A percentile compares a stretch with the other conserved stretches of the same genome.
These are phyloP conservation scores for Noctua fimbriata DNA, from an alignment of 2,888 invertebrate genomes.

Conservation along the genomic window DNA sequence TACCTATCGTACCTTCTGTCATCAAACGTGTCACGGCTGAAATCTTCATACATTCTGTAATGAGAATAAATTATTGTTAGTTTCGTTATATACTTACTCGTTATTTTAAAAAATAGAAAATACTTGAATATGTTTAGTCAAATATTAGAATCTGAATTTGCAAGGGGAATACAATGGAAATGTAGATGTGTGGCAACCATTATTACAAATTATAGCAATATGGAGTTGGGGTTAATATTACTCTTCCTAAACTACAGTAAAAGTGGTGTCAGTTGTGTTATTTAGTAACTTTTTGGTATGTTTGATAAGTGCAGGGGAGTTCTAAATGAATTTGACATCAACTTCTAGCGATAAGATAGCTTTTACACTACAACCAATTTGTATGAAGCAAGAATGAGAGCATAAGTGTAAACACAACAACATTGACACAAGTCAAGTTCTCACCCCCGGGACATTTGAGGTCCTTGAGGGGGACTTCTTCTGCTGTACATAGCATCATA, in stretches of 20 bases:
- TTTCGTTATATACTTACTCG: neutral
- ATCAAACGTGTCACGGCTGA: constrained; percentile 96
- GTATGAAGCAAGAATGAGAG: constrained; percentile 30
- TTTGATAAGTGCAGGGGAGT: neutral
- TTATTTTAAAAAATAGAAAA: neutral
- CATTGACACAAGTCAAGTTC: constrained; percentile 68
- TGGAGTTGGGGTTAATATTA: neutral
- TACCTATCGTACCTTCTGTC: constrained; percentile 92
- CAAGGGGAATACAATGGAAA: neutral
- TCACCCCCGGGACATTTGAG: constrained; percentile 90
- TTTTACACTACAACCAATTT: constrained; percentile 32
- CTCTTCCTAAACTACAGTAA: constrained; percentile 13
- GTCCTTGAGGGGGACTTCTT: constrained; percentile 93
- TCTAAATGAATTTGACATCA: neutral
- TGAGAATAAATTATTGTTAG: constrained; percentile 60
- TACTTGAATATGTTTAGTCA: constrained; percentile 1
- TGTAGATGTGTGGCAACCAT: neutral
- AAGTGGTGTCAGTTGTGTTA: constrained; percentile 58
- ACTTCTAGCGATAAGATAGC: constrained; percentile 7
- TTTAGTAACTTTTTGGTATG: neutral
- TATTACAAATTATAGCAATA: neutral
- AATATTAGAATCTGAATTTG: neutral
- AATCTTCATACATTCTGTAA: constrained; percentile 95
- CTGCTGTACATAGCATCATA: constrained; percentile 96
- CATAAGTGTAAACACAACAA: constrained; percentile 54